Evolutionary conservation across 1,140 invertebrate species (phyloP).

Genomic region (Prorops nasuta): DNA sequence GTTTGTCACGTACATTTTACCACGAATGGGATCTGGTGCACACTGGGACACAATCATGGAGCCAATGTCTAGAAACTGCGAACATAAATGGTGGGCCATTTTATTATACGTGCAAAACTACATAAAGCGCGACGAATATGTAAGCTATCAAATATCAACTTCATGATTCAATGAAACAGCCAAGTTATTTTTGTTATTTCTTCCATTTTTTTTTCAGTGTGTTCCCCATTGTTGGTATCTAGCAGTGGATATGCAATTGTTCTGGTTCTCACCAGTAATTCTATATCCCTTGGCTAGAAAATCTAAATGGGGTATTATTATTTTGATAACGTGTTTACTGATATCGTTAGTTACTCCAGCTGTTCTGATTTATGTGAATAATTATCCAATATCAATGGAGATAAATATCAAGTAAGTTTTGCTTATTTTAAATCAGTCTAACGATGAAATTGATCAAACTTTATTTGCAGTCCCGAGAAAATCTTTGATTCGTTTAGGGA

Average conservation of each 20-base stretch:
- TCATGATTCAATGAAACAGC: neutral
- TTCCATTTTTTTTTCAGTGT: constrained; percentile 32
- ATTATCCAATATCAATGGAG: constrained; percentile 1
- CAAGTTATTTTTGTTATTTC: constrained; percentile 2
- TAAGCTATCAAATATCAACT: constrained; percentile 20
- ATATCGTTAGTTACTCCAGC: constrained; percentile 11
- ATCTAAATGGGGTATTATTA: constrained; percentile 23
- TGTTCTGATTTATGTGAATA: constrained; percentile 10
- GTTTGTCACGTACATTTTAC: constrained; percentile 42
- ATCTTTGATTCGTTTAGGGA: too few species aligned
- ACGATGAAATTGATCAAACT: too few species aligned
- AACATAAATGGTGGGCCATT: constrained; percentile 60
- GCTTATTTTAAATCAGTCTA: too few species aligned
- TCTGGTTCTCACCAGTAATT: constrained; percentile 43
- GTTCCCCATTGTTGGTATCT: constrained; percentile 50
- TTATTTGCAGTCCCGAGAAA: too few species aligned
- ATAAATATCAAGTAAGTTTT: neutral
- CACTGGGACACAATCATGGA: constrained; percentile 38
- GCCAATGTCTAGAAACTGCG: constrained; percentile 38
- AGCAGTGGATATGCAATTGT: constrained; percentile 49
- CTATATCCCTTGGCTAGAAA: constrained; percentile 34
- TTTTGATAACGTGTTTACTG: constrained; percentile 12
- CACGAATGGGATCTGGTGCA: constrained; percentile 47
- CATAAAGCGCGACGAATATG: constrained; percentile 39
- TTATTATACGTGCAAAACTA: constrained; percentile 64